Conservation (phyloP, 2,113 vertebrate species). For the Tetraodon nigroviridis region DNA sequence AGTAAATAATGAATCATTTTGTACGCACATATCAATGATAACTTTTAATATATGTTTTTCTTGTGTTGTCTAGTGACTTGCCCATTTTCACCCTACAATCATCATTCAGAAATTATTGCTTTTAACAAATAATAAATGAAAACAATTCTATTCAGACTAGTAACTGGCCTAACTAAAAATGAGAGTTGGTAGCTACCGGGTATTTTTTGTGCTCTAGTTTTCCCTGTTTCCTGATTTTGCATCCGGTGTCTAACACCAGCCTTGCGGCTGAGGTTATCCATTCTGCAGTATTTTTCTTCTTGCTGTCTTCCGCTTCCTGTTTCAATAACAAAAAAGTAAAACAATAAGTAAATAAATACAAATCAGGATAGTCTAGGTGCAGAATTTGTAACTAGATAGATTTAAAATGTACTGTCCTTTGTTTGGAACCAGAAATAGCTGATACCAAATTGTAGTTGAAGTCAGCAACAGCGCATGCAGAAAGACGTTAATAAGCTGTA, state of each 20-base stretch:
- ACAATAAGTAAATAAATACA: neutral
- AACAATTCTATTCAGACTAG: too few species aligned
- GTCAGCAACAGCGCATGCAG: conserved; percentile 44
- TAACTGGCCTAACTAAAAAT: too few species aligned
- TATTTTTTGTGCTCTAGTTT: too few species aligned
- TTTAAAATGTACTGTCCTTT: conserved; percentile 43
- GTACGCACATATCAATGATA: too few species aligned
- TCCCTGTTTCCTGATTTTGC: neutral
- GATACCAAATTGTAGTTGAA: conserved; percentile 52
- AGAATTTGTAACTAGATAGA: conserved; percentile 35
- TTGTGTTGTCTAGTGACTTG: too few species aligned
- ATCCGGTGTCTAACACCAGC: neutral
- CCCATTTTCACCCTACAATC: too few species aligned
- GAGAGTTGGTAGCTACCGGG: too few species aligned
- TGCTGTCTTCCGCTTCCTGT: neutral
- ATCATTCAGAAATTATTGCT: too few species aligned
- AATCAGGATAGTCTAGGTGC: neutral
- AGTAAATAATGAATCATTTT: too few species aligned
- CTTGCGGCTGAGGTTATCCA: neutral
- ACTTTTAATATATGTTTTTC: too few species aligned
- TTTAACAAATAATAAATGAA: too few species aligned
- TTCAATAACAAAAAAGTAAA: neutral
- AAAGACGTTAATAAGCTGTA: conserved; percentile 56
- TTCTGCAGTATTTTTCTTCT: neutral
- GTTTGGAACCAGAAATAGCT: conserved; percentile 62